Evolutionary conservation across 2,888 invertebrate genomes (phyloP), one percentile per base, ranked within the genome.

Genomic region (Scotopteryx bipunctaria): DNA sequence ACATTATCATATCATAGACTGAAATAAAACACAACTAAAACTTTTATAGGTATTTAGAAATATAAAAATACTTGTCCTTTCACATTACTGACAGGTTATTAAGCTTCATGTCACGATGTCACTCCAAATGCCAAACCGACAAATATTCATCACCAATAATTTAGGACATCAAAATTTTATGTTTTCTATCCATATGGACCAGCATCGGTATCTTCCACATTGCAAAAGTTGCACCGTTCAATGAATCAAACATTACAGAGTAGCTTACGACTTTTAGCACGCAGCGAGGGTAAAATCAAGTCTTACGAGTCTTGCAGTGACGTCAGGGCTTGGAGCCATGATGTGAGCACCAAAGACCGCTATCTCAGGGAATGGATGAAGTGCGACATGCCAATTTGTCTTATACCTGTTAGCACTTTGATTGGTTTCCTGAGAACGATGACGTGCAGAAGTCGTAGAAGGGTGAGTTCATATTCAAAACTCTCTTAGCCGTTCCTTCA

Each of bases 241-340:
- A 89, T 88, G 89, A 83, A 71, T 78, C 61, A 63, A 57, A 66
- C 32, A 38, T 35, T 47, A 48, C 47, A 46, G 25, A 52, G 59
- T 29, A 66, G 64, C 35, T 55, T 76, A 45, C 64, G 64, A 50
- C 76, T 91, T 32, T 66, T 73, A 36, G 71, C 85, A 57, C 83
- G 91, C 37, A 87, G 88, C 76, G 92, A 92, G 66, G 91, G 91
- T 41, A 88, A 91, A 58, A 76, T 92, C 48, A 92, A 92, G 70
- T 78, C 86, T 0, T 86, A 86, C 57, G 86, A 87, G 25, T 92
- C 92, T 44, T 92, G 91, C 60, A 66, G 68, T 17, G 92, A 92
- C 68, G 57, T 91, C 25, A 80, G 92, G 62, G 91, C 92, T 59
- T 92, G 92, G 92, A 92, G 91, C 67, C 88, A 91, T 67, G 87